Evolutionary conservation across 2,888 invertebrate genomes (phyloP).

Genomic region (Zelleria hepariella): DNA sequence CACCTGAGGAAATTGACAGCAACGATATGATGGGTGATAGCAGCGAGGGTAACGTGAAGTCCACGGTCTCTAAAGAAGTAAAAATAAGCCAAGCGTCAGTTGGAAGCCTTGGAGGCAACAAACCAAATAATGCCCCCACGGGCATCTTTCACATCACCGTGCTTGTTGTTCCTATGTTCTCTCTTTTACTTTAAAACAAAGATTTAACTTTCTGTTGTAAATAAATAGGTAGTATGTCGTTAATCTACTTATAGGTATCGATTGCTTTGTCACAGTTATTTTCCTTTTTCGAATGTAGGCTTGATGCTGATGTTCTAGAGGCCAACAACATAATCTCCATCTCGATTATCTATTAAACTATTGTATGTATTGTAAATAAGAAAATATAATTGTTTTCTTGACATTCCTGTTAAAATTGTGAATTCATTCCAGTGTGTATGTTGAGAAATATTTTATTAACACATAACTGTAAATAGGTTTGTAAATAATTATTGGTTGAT

Average conservation of each 20-base stretch:
- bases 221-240: neutral
- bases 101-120: constrained; percentile 51
- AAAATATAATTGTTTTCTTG: constrained; percentile 37
- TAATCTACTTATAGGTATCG: constrained; percentile 7
- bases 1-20: constrained; percentile 35
- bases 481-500: constrained; percentile 54
- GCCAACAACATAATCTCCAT: neutral
- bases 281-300: neutral
- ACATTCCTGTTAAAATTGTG: constrained; percentile 61
- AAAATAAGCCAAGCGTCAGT: constrained; percentile 46
- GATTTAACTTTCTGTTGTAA: neutral
- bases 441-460: constrained; percentile 45
- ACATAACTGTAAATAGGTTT: constrained; percentile 63
- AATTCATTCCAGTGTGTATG: constrained; percentile 54
- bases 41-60: constrained; percentile 37
- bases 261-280: constrained; percentile 20
- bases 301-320: neutral
- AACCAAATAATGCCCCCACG: constrained; percentile 32
- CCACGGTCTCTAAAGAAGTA: constrained; percentile 41
- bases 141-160: constrained; percentile 30
- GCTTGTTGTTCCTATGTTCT: constrained; percentile 37
- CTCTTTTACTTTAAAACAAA: constrained; percentile 43
- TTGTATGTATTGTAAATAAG: constrained; percentile 45
- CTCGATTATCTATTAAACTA: neutral
- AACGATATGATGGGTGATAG: constrained; percentile 45